These are phyloP conservation scores for Acromyrmex heyeri DNA, from an alignment of 1,140 invertebrate genomes.

Conservation along the genomic window DNA sequence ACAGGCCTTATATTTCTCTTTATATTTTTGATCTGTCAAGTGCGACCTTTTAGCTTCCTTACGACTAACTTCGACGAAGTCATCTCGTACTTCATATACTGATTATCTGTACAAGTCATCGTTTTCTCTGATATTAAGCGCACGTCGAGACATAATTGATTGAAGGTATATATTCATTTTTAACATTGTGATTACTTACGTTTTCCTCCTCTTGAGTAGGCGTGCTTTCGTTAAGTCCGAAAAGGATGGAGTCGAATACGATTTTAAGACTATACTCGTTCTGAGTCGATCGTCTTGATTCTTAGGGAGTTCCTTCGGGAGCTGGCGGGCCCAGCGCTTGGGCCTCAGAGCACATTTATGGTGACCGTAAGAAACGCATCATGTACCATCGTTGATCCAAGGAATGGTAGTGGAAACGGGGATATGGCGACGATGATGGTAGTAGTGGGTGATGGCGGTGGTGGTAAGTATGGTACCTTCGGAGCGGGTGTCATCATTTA, in stretches of 20 bases:
- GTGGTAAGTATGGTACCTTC: conserved; percentile 86
- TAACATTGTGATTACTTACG: background rate
- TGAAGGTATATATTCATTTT: background rate
- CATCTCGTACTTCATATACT: background rate
- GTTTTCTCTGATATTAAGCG: conserved; percentile 7
- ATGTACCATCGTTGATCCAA: conserved; percentile 59
- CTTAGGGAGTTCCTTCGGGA: conserved; percentile 27
- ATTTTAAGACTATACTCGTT: background rate
- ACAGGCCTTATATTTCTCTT: background rate
- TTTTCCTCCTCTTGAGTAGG: background rate
- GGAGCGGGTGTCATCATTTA: conserved; percentile 87
- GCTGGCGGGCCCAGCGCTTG: background rate
- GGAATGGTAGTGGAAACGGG: conserved; percentile 69
- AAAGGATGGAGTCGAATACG: background rate
- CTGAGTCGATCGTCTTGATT: conserved; percentile 16
- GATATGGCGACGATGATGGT: conserved; percentile 71
- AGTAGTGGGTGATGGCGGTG: conserved; percentile 79
- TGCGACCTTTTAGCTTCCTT: background rate
- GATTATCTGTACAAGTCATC: background rate
- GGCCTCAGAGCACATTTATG: conserved; percentile 9
- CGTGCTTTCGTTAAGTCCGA: background rate
- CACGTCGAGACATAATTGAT: background rate
- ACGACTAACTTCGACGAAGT: background rate
- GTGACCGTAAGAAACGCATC: conserved; percentile 49
- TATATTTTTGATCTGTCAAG: conserved; percentile 10